Evolutionary conservation across 2,888 invertebrate genomes (phyloP).

Genomic region (Chrysolina oricalcia): DNA sequence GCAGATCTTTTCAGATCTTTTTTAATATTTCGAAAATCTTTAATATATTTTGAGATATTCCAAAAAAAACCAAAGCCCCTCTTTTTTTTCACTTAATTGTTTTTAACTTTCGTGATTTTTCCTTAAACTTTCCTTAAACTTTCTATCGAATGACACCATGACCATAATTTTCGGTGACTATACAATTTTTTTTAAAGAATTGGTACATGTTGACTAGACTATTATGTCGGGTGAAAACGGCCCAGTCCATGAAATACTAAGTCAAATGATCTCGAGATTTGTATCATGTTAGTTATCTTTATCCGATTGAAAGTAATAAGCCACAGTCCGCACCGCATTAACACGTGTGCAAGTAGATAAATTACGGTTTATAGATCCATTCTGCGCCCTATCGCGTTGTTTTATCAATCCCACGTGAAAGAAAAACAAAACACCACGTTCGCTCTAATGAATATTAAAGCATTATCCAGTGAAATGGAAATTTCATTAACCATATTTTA

Average conservation of each 20-base stretch:
- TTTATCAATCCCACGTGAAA: neutral
- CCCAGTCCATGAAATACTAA: neutral
- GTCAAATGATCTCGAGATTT: neutral
- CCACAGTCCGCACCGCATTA: neutral
- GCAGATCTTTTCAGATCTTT: too few species aligned
- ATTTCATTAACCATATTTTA: slow-evolving; percentile 48
- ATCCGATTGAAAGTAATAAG: neutral
- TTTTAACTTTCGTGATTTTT: too few species aligned
- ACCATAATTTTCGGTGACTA: too few species aligned
- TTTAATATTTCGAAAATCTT: too few species aligned
- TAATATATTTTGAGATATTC: too few species aligned
- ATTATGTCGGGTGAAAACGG: too few species aligned
- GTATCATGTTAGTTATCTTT: neutral
- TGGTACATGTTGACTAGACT: too few species aligned
- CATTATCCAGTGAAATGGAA: slow-evolving; percentile 44
- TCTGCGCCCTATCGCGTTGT: neutral
- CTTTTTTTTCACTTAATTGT: too few species aligned
- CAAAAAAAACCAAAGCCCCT: too few species aligned
- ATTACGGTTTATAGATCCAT: neutral
- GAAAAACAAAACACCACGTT: slow-evolving; percentile 40
- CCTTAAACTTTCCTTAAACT: too few species aligned
- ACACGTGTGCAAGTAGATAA: neutral
- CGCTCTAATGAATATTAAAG: slow-evolving; percentile 50
- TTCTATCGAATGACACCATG: too few species aligned
- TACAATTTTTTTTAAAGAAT: too few species aligned